Evolutionary conservation across 2,888 invertebrate species (phyloP).

Genomic region (Aricia artaxerxes): DNA sequence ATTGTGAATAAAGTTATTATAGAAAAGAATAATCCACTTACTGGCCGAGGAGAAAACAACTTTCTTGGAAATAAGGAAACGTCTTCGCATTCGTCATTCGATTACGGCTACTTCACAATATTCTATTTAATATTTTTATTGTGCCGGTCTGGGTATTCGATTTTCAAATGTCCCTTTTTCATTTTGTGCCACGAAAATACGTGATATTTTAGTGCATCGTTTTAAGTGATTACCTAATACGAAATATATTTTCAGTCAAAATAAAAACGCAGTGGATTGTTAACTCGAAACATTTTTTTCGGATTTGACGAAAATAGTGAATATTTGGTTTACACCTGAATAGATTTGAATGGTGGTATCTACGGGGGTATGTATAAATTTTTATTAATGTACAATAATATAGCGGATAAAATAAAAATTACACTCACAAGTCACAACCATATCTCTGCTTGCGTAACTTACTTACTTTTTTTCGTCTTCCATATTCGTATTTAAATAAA

Average conservation of each 20-base stretch:
- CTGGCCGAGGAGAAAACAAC: constrained; percentile 54
- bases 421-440: neutral
- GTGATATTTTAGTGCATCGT: constrained; percentile 23
- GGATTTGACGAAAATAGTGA: constrained; percentile 17
- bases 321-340: constrained; percentile 6
- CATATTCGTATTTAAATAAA: too few relatives aligned
- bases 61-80: constrained; percentile 50
- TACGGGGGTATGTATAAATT: neutral
- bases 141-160: constrained; percentile 49
- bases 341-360: neutral
- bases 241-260: constrained; percentile 16
- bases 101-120: constrained; percentile 71
- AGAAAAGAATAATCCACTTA: constrained; percentile 75
- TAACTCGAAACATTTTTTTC: constrained; percentile 12
- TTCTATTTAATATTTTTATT: constrained; percentile 74
- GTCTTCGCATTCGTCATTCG: constrained; percentile 62
- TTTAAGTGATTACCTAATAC: constrained; percentile 27
- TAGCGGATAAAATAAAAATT: neutral
- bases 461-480: too few relatives aligned
- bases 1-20: constrained; percentile 76
- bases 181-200: constrained; percentile 32
- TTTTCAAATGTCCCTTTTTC: constrained; percentile 36
- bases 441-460: neutral
- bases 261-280: constrained; percentile 25
- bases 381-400: neutral